These are phyloP conservation scores for Bambusicola thoracicus DNA, from an alignment of 2,113 vertebrate species.

Conservation along the genomic window DNA sequence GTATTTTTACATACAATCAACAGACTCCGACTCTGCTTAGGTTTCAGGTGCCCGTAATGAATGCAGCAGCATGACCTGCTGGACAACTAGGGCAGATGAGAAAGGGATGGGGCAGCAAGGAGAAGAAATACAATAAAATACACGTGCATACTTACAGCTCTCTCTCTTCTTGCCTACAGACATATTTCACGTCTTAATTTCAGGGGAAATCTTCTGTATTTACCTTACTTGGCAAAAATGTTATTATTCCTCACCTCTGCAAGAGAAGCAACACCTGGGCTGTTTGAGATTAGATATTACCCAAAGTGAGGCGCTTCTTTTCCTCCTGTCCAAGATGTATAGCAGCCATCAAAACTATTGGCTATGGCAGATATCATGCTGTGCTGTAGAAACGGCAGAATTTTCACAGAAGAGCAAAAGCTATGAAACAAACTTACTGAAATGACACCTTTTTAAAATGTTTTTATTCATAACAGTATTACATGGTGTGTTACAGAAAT, in stretches of 20 bases:
- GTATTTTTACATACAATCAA: accelerated
- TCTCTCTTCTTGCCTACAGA: background rate
- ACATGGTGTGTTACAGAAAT: slow-evolving; percentile 97
- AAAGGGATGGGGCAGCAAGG: background rate
- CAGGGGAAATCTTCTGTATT: background rate
- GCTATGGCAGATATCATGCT: background rate
- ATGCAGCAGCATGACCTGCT: background rate
- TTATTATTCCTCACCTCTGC: background rate
- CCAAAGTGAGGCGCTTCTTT: background rate
- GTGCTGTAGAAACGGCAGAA: background rate
- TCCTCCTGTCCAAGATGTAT: background rate
- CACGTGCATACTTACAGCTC: accelerated
- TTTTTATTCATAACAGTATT: slow-evolving; percentile 99
- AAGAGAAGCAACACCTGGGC: background rate
- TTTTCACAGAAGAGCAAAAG: background rate
- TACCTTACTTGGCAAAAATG: background rate
- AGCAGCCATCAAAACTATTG: background rate
- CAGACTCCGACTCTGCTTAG: background rate
- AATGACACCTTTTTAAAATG: slow-evolving; percentile 78
- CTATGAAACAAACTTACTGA: slow-evolving; percentile 31
- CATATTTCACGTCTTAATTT: background rate
- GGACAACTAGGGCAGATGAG: background rate
- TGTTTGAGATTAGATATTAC: background rate
- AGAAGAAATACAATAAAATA: background rate
- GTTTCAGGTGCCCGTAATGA: background rate